Conservation (phyloP, 2,113 vertebrate species). For the Osmerus eperlanus region DNA sequence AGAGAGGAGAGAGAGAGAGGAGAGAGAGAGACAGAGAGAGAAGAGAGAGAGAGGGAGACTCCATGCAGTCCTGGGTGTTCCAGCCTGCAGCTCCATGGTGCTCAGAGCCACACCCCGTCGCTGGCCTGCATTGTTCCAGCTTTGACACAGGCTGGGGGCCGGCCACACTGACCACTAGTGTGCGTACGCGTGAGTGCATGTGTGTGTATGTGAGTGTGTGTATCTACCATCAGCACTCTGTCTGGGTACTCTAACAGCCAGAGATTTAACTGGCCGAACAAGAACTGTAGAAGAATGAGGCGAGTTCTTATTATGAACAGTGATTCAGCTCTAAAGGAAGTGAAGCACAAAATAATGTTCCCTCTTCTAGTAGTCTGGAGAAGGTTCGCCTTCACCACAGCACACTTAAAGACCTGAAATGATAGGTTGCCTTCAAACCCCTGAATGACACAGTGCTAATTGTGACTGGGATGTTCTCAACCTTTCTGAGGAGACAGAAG, state of each 20-base stretch:
- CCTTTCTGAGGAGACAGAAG: slow-evolving; percentile 8
- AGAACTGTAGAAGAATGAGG: not conserved
- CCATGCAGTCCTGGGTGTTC: no score
- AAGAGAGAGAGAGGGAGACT: no score
- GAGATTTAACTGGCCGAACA: not conserved
- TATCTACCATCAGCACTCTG: not conserved
- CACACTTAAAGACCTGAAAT: slow-evolving; percentile 33
- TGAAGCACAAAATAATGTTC: slow-evolving; percentile 7
- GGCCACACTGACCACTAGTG: no score
- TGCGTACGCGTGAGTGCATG: not conserved
- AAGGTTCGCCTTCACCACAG: slow-evolving; percentile 15
- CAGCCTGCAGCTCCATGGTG: no score
- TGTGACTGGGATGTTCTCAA: slow-evolving; percentile 29
- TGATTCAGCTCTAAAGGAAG: slow-evolving; percentile 22
- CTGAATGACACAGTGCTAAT: slow-evolving; percentile 50
- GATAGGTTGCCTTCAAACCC: slow-evolving; percentile 25
- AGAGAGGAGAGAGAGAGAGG: no score
- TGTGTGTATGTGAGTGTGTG: not conserved
- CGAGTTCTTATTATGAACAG: slow-evolving; percentile 34
- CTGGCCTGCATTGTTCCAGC: not conserved
- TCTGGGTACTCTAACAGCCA: not conserved
- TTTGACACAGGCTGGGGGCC: no score
- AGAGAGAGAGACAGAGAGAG: no score
- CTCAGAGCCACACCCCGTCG: not conserved
- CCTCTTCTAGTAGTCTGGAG: slow-evolving; percentile 17